Evolutionary conservation across 2,797 vertebrate genomes (phyloP).

Genomic region (Naso thynnoides): DNA sequence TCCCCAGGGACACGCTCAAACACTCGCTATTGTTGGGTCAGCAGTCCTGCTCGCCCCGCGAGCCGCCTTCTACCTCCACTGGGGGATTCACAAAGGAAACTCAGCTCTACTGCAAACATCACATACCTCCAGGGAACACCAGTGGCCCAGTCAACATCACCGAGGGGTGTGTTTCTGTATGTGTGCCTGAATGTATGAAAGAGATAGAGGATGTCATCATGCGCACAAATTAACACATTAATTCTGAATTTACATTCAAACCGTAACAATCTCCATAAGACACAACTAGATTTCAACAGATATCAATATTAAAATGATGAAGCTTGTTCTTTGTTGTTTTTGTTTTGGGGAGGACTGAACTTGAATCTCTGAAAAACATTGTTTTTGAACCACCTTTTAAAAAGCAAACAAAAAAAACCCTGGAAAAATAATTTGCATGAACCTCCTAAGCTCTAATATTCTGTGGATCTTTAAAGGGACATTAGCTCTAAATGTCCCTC

Average conservation of each 20-base stretch:
- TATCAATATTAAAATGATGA: not conserved
- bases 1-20: constrained; percentile 40
- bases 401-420: no score
- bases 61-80: constrained; percentile 19
- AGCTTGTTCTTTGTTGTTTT: not conserved
- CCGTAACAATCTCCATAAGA: not conserved
- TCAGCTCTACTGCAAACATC: constrained; percentile 45
- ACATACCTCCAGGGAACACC: constrained; percentile 51
- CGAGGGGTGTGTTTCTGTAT: constrained; percentile 1
- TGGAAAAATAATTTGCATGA: not conserved
- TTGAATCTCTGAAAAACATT: not conserved
- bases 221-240: constrained; percentile 13
- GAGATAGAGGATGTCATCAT: constrained; percentile 33
- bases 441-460: not conserved
- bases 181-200: constrained; percentile 3
- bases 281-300: not conserved
- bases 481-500: not conserved
- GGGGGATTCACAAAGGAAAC: constrained; percentile 42
- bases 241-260: constrained; percentile 1
- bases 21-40: constrained; percentile 43
- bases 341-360: not conserved
- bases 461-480: not conserved
- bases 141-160: constrained; percentile 45
- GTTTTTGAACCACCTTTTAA: not conserved
- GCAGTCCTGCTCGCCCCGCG: constrained; percentile 32